phyloP scores from a whole-genome alignment of 1,140 invertebrate genomes.

The Cyrtorhinus lividipennis region DNA sequence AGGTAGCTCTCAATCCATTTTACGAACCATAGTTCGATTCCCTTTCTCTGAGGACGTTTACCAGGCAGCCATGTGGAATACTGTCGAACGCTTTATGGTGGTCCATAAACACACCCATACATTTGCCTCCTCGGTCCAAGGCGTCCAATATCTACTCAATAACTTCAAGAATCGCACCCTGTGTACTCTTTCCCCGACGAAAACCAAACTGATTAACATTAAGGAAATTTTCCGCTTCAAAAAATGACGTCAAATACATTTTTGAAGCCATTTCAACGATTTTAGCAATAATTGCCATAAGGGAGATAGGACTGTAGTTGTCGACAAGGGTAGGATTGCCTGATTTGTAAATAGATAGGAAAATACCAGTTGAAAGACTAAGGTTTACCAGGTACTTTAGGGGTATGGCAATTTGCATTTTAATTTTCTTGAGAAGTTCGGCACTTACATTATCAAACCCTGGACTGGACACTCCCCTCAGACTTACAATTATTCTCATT shows the following conservation, averaged over 20 bases:
- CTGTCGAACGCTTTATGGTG: not conserved
- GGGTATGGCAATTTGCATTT: too few relatives aligned
- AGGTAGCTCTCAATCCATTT: too few relatives aligned
- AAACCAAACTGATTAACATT: too few relatives aligned
- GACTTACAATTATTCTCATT: not conserved
- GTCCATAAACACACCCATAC: not conserved
- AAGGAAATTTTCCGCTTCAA: not conserved
- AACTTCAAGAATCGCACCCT: too few relatives aligned
- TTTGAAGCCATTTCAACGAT: not conserved
- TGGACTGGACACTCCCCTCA: not conserved
- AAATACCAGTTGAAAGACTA: not conserved
- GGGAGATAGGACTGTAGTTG: not conserved
- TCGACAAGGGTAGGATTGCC: not conserved
- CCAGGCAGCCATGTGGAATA: too few relatives aligned
- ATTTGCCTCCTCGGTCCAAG: not conserved
- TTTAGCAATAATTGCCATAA: not conserved
- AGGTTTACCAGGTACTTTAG: not conserved
- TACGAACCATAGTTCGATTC: too few relatives aligned
- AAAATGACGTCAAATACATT: not conserved
- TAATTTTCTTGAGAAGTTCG: not conserved
- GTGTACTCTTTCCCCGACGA: too few relatives aligned
- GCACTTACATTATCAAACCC: not conserved
- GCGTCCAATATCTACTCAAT: too few relatives aligned
- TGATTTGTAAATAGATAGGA: not conserved
- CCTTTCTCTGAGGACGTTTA: not conserved